Evolutionary conservation across 2,888 invertebrate genomes (phyloP), one percentile per base, ranked within the genome.

Genomic region (Trachelus troglodyta): DNA sequence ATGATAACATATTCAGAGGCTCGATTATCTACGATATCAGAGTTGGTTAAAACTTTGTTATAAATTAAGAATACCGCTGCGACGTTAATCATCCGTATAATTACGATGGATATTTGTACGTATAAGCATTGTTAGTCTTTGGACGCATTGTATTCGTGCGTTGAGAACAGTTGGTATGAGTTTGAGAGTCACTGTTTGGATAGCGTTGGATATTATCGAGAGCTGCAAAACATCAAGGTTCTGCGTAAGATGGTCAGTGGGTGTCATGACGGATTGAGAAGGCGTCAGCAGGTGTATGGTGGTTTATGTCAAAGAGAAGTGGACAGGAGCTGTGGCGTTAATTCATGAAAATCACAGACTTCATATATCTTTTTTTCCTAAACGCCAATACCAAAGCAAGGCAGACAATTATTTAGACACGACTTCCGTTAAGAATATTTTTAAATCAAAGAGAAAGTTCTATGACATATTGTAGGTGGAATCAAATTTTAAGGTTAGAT

Each of bases 71-170:
- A 9, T 9, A 56, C 9, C 6, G 2, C 9, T 23, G 56, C 2
- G 23, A 56, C 23, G 23, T 56, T 56, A 23, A 56, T 56, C 6
- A 15, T 56, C 56, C 23, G 6, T 56, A 23, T 56, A 69, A 75
- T 76, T 75, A 12, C 56, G 73, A 79, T 71, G 75, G 75, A 33
- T 12, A 35, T 35, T 35, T 35, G 0, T 35, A 35, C 75, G 1
- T 78, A n/a, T 6, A 76, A 78, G 75, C 15, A 73, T 76, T 73
- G 68, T 73, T 76, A 31, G 34, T 73, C 69, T 69, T 30, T 40
- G 11, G 4, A 33, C n/a, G 74, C 30, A 56, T 34, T 37, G 76
- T 75, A 11, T 12, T 23, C 30, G 69, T 33, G 74, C 68, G 23
- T 23, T 56, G 23, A 23, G 56, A 56, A 56, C 23, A 23, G 23